A percentile compares a stretch with the other conserved stretches of the same genome.
Conservation (phyloP, 2,888 invertebrate genomes). For the Belgica antarctica region DNA sequence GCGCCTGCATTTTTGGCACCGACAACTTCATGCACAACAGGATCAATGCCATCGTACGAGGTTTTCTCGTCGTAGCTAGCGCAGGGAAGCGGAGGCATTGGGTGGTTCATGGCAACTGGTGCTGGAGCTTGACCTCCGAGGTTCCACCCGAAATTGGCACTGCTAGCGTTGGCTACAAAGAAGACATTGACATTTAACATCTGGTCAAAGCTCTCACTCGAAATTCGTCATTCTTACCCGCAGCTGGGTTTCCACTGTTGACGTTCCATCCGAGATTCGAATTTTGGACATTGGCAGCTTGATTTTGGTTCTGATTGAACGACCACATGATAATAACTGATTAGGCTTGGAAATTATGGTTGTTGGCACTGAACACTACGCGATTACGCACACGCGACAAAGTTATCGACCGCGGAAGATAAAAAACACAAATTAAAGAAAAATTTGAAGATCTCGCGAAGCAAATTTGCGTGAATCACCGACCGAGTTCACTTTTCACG, state of each 20-base stretch:
- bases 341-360: background rate
- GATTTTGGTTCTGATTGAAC: background rate
- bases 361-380: slow-evolving; percentile 11
- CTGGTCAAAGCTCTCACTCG: background rate
- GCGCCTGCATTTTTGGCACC: slow-evolving; percentile 18
- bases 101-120: slow-evolving; percentile 6
- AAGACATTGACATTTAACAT: background rate
- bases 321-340: slow-evolving; percentile 9
- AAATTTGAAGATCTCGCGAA: background rate
- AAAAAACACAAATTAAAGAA: no score
- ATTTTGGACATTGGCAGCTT: slow-evolving; percentile 9
- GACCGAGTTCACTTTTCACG: background rate
- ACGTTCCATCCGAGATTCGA: slow-evolving; percentile 18
- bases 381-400: slow-evolving; percentile 15
- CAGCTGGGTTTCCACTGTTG: background rate
- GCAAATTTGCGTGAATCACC: no score
- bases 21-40: slow-evolving; percentile 2
- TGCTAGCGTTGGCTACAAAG: background rate
- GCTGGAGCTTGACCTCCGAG: slow-evolving; percentile 5
- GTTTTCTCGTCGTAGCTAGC: background rate
- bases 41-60: background rate
- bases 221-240: background rate
- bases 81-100: slow-evolving; percentile 27
- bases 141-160: slow-evolving; percentile 34
- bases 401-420: slow-evolving; percentile 1